Evolutionary conservation across 2,113 vertebrate species (phyloP).

Genomic region (Tympanuchus pallidicinctus): DNA sequence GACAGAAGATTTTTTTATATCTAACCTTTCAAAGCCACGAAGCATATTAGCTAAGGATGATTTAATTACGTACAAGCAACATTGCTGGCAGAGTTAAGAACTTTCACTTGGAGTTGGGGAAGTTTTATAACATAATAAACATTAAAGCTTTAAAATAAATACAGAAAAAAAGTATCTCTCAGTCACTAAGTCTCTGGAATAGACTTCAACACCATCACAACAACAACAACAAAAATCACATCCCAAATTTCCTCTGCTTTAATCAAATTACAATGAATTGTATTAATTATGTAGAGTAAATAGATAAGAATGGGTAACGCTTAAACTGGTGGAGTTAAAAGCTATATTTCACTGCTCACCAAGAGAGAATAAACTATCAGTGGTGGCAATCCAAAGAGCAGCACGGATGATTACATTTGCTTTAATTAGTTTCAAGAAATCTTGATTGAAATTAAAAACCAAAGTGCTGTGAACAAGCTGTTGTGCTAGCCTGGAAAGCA

Average conservation of each 20-base stretch:
- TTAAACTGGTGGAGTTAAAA: not conserved
- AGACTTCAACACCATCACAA: not conserved
- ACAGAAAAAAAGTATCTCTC: not conserved
- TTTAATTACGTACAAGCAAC: slow-evolving; percentile 16
- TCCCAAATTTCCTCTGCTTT: not conserved
- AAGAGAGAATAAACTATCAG: not conserved
- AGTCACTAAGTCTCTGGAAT: not conserved
- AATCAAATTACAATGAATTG: not conserved
- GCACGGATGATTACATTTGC: not conserved
- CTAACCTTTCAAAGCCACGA: slow-evolving; percentile 30
- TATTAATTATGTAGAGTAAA: not conserved
- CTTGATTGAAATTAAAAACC: slow-evolving; percentile 24
- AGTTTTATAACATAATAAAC: not conserved
- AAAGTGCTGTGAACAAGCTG: slow-evolving; percentile 9
- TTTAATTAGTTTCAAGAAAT: slow-evolving; percentile 45
- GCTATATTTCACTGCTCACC: not conserved
- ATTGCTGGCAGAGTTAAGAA: not conserved
- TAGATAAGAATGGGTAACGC: not conserved
- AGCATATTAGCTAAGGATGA: slow-evolving; percentile 3
- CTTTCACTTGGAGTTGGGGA: not conserved
- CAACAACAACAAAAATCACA: not conserved
- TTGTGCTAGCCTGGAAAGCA: not conserved
- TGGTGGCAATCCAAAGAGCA: not conserved
- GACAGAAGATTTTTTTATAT: slow-evolving; percentile 25
- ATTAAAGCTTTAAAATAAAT: not conserved